phyloP scores from a whole-genome alignment of 2,113 vertebrate genomes.

The Seriola rivoliana region DNA sequence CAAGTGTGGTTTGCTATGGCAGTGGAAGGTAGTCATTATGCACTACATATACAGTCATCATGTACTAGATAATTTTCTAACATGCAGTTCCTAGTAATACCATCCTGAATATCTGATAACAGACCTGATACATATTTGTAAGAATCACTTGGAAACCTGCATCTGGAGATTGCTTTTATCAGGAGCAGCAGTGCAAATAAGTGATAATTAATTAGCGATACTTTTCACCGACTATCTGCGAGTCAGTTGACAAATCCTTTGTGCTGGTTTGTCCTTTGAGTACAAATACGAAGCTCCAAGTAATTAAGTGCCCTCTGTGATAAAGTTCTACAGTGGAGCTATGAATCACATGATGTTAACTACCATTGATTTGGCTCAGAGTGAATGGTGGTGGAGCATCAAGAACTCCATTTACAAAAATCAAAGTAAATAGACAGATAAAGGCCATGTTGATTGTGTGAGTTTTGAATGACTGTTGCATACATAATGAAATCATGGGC shows the following conservation, averaged over 20 bases:
- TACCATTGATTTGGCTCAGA: constrained; percentile 65
- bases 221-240: constrained; percentile 38
- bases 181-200: constrained; percentile 29
- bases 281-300: constrained; percentile 37
- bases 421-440: constrained; percentile 63
- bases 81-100: constrained; percentile 9
- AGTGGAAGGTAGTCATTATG: neutral
- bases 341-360: constrained; percentile 66
- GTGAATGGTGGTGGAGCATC: constrained; percentile 58
- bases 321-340: constrained; percentile 50
- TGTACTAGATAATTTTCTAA: constrained; percentile 1
- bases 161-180: constrained; percentile 29
- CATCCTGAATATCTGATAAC: constrained; percentile 18
- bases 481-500: constrained; percentile 64
- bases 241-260: constrained; percentile 51
- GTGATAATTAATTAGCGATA: constrained; percentile 50
- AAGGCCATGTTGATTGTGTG: constrained; percentile 63
- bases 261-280: constrained; percentile 40
- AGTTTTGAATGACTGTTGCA: constrained; percentile 68
- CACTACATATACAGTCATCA: neutral
- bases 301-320: constrained; percentile 60
- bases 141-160: constrained; percentile 19
- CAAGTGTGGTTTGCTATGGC: neutral
- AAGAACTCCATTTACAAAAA: constrained; percentile 67
- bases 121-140: constrained; percentile 19